Evolutionary conservation across 2,888 invertebrate species (phyloP), one percentile per base, ranked within the genome.

Genomic region (Ophioninae sp.): DNA sequence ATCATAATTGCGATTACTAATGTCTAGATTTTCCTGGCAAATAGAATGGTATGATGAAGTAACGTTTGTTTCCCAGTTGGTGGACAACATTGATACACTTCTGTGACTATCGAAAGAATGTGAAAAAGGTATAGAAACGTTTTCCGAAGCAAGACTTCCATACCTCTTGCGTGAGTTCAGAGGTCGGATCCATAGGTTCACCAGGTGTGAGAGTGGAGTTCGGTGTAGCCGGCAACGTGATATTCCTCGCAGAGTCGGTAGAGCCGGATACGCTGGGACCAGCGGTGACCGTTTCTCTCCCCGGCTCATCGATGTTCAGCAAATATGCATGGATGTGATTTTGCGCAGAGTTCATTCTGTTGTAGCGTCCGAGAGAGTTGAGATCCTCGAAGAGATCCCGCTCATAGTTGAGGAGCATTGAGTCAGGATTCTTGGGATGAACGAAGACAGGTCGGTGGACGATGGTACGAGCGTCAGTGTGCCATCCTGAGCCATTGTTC

Each of bases 371-470:
- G 68, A 96, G 93, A 3, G 96, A 95, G 91, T 96, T 96, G 73
- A 96, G 92, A 89, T 96, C 96, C 89, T 95, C 96, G 91, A 96
- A 97, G 87, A 96, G 93, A 91, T 95, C 95, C 89, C 96, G 94
- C 92, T 96, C 96, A 91, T 96, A 96, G 89, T 95, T 95, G 7
- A 96, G 93, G 79, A 96, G 92, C 75, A 96, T 94, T 73, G 95
- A 95, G 91, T 96, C 96, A 72, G 96, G 90, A 79, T 95, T 96
- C 90, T 96, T 96, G 0, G 96, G 96, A 88, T 96, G 96, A 41
- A 96, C 94, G 89, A 93, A 95, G 79, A 95, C 93, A 0, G 95
- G 95, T 77, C 95, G 93, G 44, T 96, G 94, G 44, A 95, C 90
- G 17, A 91, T 89, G 2, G 94, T 93, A 84, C 94, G 94, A 73